Evolutionary conservation across 2,113 vertebrate species (phyloP), one percentile per base, ranked within the genome.

Genomic region (Solea solea): DNA sequence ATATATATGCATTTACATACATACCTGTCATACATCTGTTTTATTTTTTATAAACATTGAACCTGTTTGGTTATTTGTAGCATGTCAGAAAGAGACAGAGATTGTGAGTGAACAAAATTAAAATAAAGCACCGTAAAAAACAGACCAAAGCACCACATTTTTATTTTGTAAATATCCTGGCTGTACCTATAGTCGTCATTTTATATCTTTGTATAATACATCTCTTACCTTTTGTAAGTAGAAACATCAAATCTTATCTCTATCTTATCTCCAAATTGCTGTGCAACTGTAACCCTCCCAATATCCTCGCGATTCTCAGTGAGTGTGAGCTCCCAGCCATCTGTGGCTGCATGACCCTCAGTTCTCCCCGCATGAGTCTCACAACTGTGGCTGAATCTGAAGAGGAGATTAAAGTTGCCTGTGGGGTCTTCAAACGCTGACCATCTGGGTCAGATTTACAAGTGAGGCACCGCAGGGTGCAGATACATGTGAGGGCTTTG

Each of bases 361-460:
- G 63, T 70, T 73, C 77, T 55, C 74, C 71, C 76, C 56, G 64
- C 59, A 5, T 54, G 58, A 41, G 40, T 72, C 78, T 66, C 50
- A 61, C 57, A 56, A 59, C 67, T 64, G 69, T 34, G 67, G 44
- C 69, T 78, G 72, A 73, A 68, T 67, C 45, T 52, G 57, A 70
- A 51, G 74, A 74, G 28, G 71, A 72, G 64, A 58, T 67, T 64
- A 67, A 64, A 69, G 73, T 44, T 63, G 79, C 83, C 85, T 55
- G 63, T 60, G 46, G 76, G 84, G 58, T 61, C 58, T 65, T 80
- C 68, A 59, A 11, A 58, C 39, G 64, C 80, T 73, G 77, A 83
- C 65, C 81, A 73, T 75, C 71, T 74, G 79, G 79, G 85, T 76
- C 74, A 69, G 68, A 85, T 69, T 63, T 2, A 9, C 49, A 62